phyloP scores from a whole-genome alignment of 1,140 invertebrate genomes.

The Pinna nobilis region DNA sequence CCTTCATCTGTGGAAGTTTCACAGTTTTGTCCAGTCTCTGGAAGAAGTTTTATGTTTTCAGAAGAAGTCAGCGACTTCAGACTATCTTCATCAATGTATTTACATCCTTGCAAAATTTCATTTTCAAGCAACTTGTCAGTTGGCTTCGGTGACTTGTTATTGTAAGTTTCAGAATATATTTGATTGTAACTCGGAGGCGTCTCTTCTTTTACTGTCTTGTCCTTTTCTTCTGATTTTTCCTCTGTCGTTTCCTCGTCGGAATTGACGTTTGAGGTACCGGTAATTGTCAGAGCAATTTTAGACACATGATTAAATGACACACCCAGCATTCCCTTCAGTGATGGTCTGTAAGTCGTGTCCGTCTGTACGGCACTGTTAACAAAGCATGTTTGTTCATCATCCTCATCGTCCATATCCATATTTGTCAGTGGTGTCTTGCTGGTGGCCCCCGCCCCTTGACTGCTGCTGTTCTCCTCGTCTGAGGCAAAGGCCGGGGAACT shows the following conservation, averaged over 20 bases:
- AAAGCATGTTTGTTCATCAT: conserved; percentile 53
- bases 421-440: conserved; percentile 34
- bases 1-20: conserved; percentile 41
- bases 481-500: conserved; percentile 97
- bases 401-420: conserved; percentile 26
- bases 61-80: conserved; percentile 73
- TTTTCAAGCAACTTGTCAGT: conserved; percentile 50
- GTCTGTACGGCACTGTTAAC: conserved; percentile 67
- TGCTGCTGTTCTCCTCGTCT: conserved; percentile 84
- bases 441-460: conserved; percentile 26
- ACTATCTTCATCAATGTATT: conserved; percentile 71
- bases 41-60: conserved; percentile 59
- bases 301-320: conserved; percentile 51
- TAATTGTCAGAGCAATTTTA: conserved; percentile 50
- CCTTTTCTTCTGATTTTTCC: conserved; percentile 2
- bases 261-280: conserved; percentile 30
- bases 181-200: neutral
- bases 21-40: conserved; percentile 30
- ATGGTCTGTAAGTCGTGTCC: conserved; percentile 49
- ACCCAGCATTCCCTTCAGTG: conserved; percentile 55
- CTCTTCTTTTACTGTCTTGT: conserved; percentile 16
- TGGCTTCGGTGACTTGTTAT: conserved; percentile 14
- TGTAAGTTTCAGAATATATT: conserved; percentile 1
- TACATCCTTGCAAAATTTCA: conserved; percentile 59
- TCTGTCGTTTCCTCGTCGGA: neutral